Percentiles rank a stretch among this genome's conserved stretches.
Conservation (phyloP, 2,797 vertebrate genomes). For the Argyrosomus regius region DNA sequence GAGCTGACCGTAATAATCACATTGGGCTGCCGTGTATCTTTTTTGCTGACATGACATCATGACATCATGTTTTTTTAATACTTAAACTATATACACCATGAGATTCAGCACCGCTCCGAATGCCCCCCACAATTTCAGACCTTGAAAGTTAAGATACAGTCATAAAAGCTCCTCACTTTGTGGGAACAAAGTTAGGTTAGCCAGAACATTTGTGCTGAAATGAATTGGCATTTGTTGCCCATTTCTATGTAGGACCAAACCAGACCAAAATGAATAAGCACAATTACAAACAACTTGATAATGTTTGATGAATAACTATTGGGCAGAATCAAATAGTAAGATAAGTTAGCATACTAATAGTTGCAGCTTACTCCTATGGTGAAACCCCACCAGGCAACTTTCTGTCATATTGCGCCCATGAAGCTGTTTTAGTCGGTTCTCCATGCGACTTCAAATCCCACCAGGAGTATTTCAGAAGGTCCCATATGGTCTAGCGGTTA, state of each 20-base stretch:
- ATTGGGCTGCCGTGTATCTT: conserved; percentile 8
- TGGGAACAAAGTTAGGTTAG: background rate
- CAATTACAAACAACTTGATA: background rate
- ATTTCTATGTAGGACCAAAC: background rate
- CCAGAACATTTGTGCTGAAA: background rate
- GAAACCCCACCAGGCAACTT: too few relatives aligned
- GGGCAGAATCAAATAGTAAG: background rate
- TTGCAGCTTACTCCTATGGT: too few relatives aligned
- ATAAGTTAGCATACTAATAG: too few relatives aligned
- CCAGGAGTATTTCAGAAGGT: too few relatives aligned
- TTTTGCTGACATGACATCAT: conserved; percentile 34
- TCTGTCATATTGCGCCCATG: too few relatives aligned
- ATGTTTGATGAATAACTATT: background rate
- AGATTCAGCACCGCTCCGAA: conserved; percentile 26
- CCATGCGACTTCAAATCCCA: too few relatives aligned
- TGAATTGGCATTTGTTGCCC: background rate
- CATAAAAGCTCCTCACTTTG: background rate
- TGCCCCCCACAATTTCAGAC: conserved; percentile 22
- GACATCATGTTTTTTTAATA: conserved; percentile 43
- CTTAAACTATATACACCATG: conserved; percentile 10
- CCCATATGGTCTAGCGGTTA: too few relatives aligned
- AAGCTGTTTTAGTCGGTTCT: too few relatives aligned
- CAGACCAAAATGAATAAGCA: background rate
- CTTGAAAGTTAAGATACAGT: background rate
- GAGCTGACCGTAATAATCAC: conserved; percentile 26